Percentiles rank a stretch among this genome's conserved stretches.
These are phyloP conservation scores for Perithous albicinctus DNA, from an alignment of 2,888 invertebrate genomes.

Conservation along the genomic window DNA sequence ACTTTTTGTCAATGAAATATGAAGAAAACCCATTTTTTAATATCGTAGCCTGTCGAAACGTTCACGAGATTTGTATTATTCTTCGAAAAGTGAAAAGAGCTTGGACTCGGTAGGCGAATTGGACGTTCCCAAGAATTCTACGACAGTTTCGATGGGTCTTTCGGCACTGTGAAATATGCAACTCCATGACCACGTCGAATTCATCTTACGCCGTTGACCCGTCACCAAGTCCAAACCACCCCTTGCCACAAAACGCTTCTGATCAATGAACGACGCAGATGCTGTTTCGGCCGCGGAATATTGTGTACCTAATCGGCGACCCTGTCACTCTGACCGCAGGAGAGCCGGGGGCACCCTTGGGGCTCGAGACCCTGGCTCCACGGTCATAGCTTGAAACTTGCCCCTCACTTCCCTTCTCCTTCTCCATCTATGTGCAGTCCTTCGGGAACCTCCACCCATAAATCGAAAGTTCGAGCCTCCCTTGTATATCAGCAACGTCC, in stretches of 20 bases:
- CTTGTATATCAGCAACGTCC: slow-evolving; percentile 51
- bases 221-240: slow-evolving; percentile 1
- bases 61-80: too few relatives aligned
- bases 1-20: too few relatives aligned
- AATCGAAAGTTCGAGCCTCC: slow-evolving; percentile 83
- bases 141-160: background rate
- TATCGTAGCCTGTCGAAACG: too few relatives aligned
- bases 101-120: background rate
- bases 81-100: too few relatives aligned
- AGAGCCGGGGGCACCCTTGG: slow-evolving; percentile 60
- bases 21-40: too few relatives aligned
- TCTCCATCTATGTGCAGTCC: slow-evolving; percentile 60
- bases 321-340: slow-evolving; percentile 84
- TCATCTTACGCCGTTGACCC: slow-evolving; percentile 32
- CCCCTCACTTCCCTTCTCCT: slow-evolving; percentile 65
- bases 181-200: slow-evolving; percentile 15
- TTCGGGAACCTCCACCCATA: slow-evolving; percentile 82
- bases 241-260: slow-evolving; percentile 66
- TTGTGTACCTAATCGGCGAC: slow-evolving; percentile 84
- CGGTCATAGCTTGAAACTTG: slow-evolving; percentile 48
- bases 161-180: background rate
- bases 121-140: background rate
- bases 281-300: slow-evolving; percentile 82
- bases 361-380: slow-evolving; percentile 52
- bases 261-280: slow-evolving; percentile 84